phyloP scores from a whole-genome alignment of 2,888 invertebrate genomes.

The Branchellion lobata region DNA sequence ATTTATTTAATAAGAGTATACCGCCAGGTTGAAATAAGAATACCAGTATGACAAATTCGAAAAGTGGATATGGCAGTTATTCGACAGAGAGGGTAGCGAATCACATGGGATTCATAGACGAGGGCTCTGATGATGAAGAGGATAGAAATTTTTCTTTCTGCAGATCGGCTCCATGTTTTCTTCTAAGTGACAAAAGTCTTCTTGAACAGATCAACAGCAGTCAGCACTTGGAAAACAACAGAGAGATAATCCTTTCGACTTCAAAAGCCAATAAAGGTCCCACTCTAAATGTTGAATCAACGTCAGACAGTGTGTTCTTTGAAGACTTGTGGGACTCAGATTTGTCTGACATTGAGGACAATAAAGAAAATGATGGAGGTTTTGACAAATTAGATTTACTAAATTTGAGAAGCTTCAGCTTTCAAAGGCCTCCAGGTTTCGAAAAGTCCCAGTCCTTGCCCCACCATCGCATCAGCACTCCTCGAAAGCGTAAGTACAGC shows the following conservation, averaged over 20 bases:
- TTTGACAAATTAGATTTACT: no score
- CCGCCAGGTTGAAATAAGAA: no score
- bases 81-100: not conserved
- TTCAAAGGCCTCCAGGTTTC: not conserved
- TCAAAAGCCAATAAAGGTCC: not conserved
- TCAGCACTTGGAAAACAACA: not conserved
- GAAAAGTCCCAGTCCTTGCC: not conserved
- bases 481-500: constrained; percentile 6
- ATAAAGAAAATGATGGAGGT: not conserved
- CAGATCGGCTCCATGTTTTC: not conserved
- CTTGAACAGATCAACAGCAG: not conserved
- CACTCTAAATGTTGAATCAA: not conserved
- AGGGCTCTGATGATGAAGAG: not conserved
- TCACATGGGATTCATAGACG: not conserved
- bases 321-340: not conserved
- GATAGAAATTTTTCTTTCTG: not conserved
- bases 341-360: not conserved
- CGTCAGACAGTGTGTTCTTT: not conserved
- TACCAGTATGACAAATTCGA: no score
- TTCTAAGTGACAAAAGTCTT: constrained; percentile 1
- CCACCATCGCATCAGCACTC: not conserved
- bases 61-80: no score
- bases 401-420: not conserved
- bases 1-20: no score
- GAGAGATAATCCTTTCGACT: not conserved